Base-by-base conservation (phyloP, 2,888 invertebrate genomes). In the Leptopilina syphax region DNA sequence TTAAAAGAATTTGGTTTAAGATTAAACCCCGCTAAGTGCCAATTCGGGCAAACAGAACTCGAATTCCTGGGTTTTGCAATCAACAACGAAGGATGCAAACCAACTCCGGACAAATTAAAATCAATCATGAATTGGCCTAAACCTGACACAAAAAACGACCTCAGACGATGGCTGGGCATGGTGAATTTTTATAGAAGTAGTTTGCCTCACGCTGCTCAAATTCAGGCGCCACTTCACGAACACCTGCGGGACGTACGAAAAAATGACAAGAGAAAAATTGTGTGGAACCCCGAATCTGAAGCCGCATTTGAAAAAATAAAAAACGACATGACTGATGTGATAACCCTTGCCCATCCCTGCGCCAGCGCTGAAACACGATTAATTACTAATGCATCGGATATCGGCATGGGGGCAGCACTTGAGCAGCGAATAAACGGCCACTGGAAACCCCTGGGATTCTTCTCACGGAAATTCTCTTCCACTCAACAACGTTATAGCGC, bases 401-500 rank as follows among this genome's bases (percentile, higher is more conserved):
- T 6, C 6, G 44, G 44, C 1, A 44, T 44, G 8, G 7, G 44
- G 1, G 44, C 44, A 6, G 44, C 8, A 8, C 8, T 44, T 1
- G 44, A 44, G 8, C 44, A 44, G 8, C 7, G 6, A 0, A 1
- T 7, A 44, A 6, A 44, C 1, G 7, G 8, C 7, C 6, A 6
- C 8, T 44, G 44, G 44, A 8, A 44, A 44, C 44, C 44, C 0
- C 8, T 44, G 1, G 44, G 7, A 44, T 44, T 44, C 8, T 44
- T 44, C 44, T 44, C 44, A 6, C 6, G 8, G 5, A 44, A 44
- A 44, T 8, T 44, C 6, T 8, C 44, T 6, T 1, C 44, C 0
- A 12, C 57, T 1, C 12, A 57, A 57, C 5, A 9, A 2, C 9
- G 57, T 41, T 83, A 80, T 60, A 77, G 79, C 41, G 79, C 77